These are phyloP conservation scores for Mya arenaria DNA, from an alignment of 1,140 invertebrate genomes.

Conservation along the genomic window DNA sequence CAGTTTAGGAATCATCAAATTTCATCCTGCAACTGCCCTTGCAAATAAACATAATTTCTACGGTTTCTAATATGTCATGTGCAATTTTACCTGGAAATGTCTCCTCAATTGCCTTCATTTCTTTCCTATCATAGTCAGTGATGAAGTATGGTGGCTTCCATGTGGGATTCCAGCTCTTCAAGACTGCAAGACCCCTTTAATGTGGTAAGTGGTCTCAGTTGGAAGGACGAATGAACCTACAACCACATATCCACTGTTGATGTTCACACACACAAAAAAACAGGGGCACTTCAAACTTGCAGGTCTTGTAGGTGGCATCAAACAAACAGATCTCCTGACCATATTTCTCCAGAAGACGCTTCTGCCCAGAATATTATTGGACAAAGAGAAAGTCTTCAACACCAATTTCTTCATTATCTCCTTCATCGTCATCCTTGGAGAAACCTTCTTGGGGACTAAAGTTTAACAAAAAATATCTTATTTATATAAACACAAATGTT, in stretches of 20 bases:
- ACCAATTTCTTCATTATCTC: no score
- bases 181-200: constrained; percentile 50
- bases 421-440: not conserved
- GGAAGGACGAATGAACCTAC: constrained; percentile 57
- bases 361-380: not conserved
- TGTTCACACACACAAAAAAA: constrained; percentile 61
- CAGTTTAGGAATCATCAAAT: no score
- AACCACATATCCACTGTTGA: constrained; percentile 55
- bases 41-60: no score
- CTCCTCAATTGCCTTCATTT: constrained; percentile 48
- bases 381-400: not conserved
- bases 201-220: constrained; percentile 43
- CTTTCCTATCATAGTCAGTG: constrained; percentile 51
- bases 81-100: constrained; percentile 40
- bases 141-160: constrained; percentile 58
- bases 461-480: not conserved
- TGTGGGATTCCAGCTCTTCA: constrained; percentile 58
- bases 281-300: constrained; percentile 62
- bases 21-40: no score
- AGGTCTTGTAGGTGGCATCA: constrained; percentile 63
- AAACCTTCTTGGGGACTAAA: not conserved
- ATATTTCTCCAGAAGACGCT: not conserved
- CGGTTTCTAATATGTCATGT: no score
- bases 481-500: not conserved
- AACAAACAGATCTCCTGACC: constrained; percentile 48